Evolutionary conservation across 2,113 vertebrate genomes (phyloP), one percentile per base, ranked within the genome.

Genomic region (Bufo bufo): DNA sequence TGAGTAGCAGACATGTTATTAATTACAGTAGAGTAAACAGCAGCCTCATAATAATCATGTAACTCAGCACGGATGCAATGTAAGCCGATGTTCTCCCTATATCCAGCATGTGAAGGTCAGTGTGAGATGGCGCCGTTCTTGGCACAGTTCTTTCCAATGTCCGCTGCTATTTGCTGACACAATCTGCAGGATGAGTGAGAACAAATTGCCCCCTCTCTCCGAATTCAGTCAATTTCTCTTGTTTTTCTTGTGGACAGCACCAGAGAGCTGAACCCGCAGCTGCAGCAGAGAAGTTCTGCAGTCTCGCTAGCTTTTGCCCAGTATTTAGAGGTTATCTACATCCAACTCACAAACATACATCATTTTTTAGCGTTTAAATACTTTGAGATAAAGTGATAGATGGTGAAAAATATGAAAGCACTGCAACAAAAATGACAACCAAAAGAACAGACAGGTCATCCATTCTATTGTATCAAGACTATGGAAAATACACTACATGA

Each of bases 221-320:
- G 71, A 85, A 77, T 85, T 72, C 33, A 77, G 77, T 85, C 72
- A 85, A 61, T 85, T 77, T 75, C 65, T 74, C 61, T 54, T 20
- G 77, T 49, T 85, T 49, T 49, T 77, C 16, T 49, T 77, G 16
- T 45, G 71, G 56, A 77, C 72, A 85, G 84, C 33, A 58, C 59
- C 33, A 23, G 80, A 12, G 59, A 82, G 59, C 8, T 82, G 59
- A 49, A 82, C 19, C 10, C 19, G 59, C 80, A n/a, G 59, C 54
- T 11, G 54, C 6, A 59, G 54, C 23, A 45, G 54, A 45, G 56
- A 17, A 3, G 56, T 1, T 81, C 56, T 61, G 79, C 33, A 81
- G 33, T 61, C 79, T 61, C 19, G 7, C 7, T 11, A 19, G 56
- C 33, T 63, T 61, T 16, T 43, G 14, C 50, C 14, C 56, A 47